Conservation (phyloP, 2,113 vertebrate genomes). For the Carassius carassius region DNA sequence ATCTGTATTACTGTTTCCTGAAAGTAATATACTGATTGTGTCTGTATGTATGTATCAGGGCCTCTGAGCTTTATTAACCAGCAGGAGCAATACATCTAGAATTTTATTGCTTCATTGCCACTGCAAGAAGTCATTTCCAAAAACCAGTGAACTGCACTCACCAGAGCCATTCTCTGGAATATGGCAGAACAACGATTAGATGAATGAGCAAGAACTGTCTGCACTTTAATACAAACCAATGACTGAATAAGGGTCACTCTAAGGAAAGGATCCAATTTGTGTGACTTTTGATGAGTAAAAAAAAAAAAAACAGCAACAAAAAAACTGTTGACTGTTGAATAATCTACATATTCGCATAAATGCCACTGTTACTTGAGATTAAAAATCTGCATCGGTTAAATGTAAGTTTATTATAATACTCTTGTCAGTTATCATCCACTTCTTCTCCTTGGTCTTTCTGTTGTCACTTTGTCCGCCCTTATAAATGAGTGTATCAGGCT, state of each 20-base stretch:
- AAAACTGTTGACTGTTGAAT: not conserved
- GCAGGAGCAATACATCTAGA: constrained; percentile 16
- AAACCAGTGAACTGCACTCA: constrained; percentile 8
- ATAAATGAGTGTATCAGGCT: constrained; percentile 68
- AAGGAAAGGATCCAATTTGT: not conserved
- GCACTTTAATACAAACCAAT: not conserved
- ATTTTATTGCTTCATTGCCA: constrained; percentile 2
- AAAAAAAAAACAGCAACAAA: no score
- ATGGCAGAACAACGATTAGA: not conserved
- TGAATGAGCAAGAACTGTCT: not conserved
- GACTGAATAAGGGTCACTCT: not conserved
- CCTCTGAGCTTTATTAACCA: not conserved
- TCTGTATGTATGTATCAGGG: not conserved
- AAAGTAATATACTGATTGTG: not conserved
- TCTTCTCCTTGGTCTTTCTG: constrained; percentile 67
- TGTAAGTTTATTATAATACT: not conserved
- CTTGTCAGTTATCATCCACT: constrained; percentile 52
- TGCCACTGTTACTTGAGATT: not conserved
- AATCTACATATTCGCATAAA: not conserved
- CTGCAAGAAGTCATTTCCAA: constrained; percentile 12
- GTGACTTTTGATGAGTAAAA: not conserved
- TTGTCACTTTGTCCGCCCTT: constrained; percentile 65
- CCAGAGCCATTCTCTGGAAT: constrained; percentile 6
- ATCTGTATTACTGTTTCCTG: not conserved
- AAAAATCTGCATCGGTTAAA: not conserved